Evolutionary conservation across 2,113 vertebrate genomes (phyloP), one percentile per base, ranked within the genome.

Genomic region (Lycaon pictus): DNA sequence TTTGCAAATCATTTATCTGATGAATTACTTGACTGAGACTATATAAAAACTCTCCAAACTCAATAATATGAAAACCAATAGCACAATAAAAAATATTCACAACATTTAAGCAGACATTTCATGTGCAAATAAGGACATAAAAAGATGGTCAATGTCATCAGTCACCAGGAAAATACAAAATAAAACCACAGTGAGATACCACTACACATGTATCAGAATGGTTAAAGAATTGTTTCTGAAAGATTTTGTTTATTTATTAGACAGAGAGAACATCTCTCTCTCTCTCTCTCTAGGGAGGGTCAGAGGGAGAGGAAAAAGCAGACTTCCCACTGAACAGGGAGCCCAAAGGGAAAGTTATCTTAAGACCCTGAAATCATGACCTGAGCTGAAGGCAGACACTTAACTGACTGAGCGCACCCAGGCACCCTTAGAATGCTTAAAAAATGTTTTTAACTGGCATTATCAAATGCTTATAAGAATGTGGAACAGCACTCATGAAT

Each of bases 101-200:
- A 74, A 74, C 16, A 51, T 58, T 58, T 85, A 16, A 85, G 77
- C 11, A 81, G 65, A 63, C 16, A 74, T 65, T 65, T 48, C 43
- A 29, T 29, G 43, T 51, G 72, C 11, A 85, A 95, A 77, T 77
- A 77, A 95, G 51, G 51, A 77, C 43, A 67, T 48, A 62, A 82
- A 95, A 55, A 81, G 23, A 63, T 72, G 58, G 3, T 62, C 25
- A 55, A 43, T 79, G 80, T 56, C 43, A 72, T 87, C 62, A 63
- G 43, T 87, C n/a, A 92, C 22, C n/a, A 81, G 67, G 11, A 92
- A 92, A 88, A 92, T 72, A 22, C 16, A 92, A 79, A 95, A 53
- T 55, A 80, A 92, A 74, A 74, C 7, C 43, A 95, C 27, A 62
- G 32, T 80, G 23, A 84, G 80, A 76, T 65, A 55, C 22, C 22